Percentiles rank a stretch among this genome's conserved stretches.
phyloP scores from a whole-genome alignment of 1,140 invertebrate genomes.

The Drosophila hydei region DNA sequence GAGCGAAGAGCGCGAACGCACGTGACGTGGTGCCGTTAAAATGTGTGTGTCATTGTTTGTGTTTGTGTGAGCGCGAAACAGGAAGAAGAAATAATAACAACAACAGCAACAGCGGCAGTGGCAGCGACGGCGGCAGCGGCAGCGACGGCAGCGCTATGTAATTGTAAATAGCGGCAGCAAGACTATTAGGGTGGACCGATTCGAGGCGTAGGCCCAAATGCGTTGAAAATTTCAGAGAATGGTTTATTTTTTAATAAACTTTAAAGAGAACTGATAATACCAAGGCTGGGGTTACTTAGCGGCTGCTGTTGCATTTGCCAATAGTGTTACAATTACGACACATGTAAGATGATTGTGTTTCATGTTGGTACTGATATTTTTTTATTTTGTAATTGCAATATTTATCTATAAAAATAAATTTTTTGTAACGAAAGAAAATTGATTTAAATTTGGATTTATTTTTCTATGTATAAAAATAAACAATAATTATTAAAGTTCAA shows the following conservation, averaged over 20 bases:
- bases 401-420: no score
- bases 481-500: no score
- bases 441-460: no score
- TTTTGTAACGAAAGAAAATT: no score
- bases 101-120: constrained; percentile 38
- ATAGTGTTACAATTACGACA: constrained; percentile 29
- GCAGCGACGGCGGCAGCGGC: constrained; percentile 35
- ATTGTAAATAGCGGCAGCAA: constrained; percentile 48
- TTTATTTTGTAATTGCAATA: no score
- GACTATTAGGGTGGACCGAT: constrained; percentile 53
- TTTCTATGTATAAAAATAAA: no score
- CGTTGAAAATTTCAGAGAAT: constrained; percentile 28
- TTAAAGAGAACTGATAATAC: constrained; percentile 23
- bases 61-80: constrained; percentile 46
- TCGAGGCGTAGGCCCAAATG: constrained; percentile 12
- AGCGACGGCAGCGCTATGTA: constrained; percentile 43
- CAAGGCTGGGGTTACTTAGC: neutral
- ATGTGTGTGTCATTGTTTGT: constrained; percentile 25
- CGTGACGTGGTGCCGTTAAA: constrained; percentile 60
- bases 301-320: constrained; percentile 1
- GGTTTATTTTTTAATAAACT: constrained; percentile 29
- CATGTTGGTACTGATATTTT: no score
- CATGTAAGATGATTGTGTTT: neutral
- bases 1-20: constrained; percentile 60
- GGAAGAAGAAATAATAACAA: constrained; percentile 40